Evolutionary conservation across 2,888 invertebrate species (phyloP).

Genomic region (Dexiosoma caninum): DNA sequence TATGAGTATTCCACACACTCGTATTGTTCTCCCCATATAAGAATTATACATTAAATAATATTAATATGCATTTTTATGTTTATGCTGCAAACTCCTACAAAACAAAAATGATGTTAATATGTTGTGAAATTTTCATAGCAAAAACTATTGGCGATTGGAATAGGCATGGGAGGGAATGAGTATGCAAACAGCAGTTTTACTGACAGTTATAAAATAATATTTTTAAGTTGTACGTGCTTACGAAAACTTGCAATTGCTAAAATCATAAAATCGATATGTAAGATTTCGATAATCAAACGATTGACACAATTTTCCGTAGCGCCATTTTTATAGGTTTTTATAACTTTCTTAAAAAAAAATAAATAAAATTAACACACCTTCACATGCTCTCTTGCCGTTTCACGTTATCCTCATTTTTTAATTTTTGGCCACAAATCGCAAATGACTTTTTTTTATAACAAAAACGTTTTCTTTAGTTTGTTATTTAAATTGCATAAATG

Average conservation of each 20-base stretch:
- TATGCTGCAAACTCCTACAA: slow-evolving; percentile 40
- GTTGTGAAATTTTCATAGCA: slow-evolving; percentile 40
- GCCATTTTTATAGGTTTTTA: slow-evolving; percentile 32
- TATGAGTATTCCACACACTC: slow-evolving; percentile 1
- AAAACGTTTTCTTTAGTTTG: slow-evolving; percentile 11
- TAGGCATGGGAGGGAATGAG: neutral
- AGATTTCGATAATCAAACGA: slow-evolving; percentile 22
- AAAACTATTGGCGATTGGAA: neutral
- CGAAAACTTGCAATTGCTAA: slow-evolving; percentile 19
- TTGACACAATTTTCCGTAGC: slow-evolving; percentile 53
- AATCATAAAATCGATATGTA: slow-evolving; percentile 14
- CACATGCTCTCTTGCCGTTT: neutral
- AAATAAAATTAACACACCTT: neutral
- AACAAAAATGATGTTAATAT: slow-evolving; percentile 16
- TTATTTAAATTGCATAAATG: slow-evolving; percentile 39
- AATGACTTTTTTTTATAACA: neutral
- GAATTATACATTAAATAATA: no score
- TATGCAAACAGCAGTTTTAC: slow-evolving; percentile 3
- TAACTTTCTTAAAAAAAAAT: neutral
- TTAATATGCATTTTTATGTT: neutral
- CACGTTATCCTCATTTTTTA: neutral
- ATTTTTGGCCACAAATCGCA: slow-evolving; percentile 20
- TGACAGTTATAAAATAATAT: slow-evolving; percentile 23
- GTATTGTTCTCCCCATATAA: no score
- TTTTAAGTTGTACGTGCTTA: slow-evolving; percentile 43